Base-by-base conservation (phyloP, 2,113 vertebrate genomes). In the Micronycteris hirsuta region DNA sequence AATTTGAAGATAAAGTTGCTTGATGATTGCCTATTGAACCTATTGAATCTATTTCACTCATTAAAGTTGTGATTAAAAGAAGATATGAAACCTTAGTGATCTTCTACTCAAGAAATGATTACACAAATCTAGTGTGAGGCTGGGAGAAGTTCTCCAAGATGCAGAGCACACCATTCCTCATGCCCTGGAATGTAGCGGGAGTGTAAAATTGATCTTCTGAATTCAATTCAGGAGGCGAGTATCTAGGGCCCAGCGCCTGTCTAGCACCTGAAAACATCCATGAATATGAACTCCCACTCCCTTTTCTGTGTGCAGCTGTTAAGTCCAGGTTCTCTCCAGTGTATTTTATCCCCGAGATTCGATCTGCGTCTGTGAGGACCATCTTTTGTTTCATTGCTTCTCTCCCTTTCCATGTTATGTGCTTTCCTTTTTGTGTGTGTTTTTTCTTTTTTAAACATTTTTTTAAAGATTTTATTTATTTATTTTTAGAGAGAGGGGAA, bases 371-470 rank as follows among this genome's bases (percentile, higher is more conserved):
- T 76, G 31, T 17, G 38, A 91, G 63, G 86, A 28, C 67, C 73
- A n/a, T 68, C 74, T 56, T 86, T 87, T 43, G n/a, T 80, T 78
- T 68, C 16, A 7, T 52, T 28, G 26, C 82, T 89, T 93, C 22
- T 91, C 43, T 85, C 76, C 15, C 88, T 94, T 94, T 93, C 78
- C 74, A 80, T 80, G 84, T 91, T 96, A 83, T 94, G 93, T 97
- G 83, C 77, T 97, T 97, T 95, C 94, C 83, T 91, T 94, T 54
- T 54, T n/a, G n/a, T n/a, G n/a, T n/a, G n/a, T n/a, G n/a, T n/a
- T n/a, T n/a, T n/a, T n/a, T n/a, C n/a, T n/a, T n/a, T n/a, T n/a
- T n/a, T n/a, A n/a, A n/a, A n/a, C n/a, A n/a, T n/a, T n/a, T n/a
- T n/a, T n/a, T n/a, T n/a, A n/a, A n/a, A n/a, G n/a, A n/a, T n/a